Evolutionary conservation across 2,888 invertebrate species (phyloP).

Genomic region (Cryptocheilus praepositus): DNA sequence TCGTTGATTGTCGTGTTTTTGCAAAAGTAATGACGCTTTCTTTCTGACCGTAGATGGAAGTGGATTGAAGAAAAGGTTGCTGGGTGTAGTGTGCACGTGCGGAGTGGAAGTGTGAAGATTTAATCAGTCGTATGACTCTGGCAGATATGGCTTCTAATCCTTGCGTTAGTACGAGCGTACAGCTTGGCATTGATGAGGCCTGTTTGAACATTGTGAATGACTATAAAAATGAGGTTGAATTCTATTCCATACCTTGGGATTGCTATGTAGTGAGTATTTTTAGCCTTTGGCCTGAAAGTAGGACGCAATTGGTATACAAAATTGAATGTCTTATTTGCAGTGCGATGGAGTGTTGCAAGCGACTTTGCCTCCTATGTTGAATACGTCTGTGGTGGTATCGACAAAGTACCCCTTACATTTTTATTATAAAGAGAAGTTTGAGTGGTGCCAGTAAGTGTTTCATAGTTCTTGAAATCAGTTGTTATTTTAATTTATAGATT

Average conservation of each 20-base stretch:
- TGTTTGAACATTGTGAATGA: slow-evolving; percentile 65
- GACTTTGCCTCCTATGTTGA: slow-evolving; percentile 54
- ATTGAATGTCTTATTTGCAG: slow-evolving; percentile 49
- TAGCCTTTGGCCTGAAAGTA: neutral
- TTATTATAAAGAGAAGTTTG: slow-evolving; percentile 49
- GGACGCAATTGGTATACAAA: neutral
- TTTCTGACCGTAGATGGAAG: no score
- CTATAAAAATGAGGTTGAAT: slow-evolving; percentile 41
- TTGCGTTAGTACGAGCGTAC: slow-evolving; percentile 50
- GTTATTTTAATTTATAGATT: neutral
- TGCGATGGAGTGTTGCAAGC: slow-evolving; percentile 60
- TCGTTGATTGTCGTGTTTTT: no score
- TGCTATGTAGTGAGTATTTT: slow-evolving; percentile 42
- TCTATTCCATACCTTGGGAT: slow-evolving; percentile 50
- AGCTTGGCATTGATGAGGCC: slow-evolving; percentile 68
- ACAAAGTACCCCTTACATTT: slow-evolving; percentile 66
- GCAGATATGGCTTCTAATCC: slow-evolving; percentile 6
- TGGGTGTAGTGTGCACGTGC: no score
- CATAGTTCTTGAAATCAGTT: slow-evolving; percentile 1
- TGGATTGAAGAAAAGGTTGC: no score
- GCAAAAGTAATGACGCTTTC: no score
- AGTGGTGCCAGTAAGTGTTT: slow-evolving; percentile 65
- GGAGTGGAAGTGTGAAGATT: no score
- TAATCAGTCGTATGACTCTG: no score
- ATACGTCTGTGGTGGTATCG: slow-evolving; percentile 59